Evolutionary conservation across 2,888 invertebrate species (phyloP), one percentile per base, ranked within the genome.

Genomic region (Drepana falcataria): DNA sequence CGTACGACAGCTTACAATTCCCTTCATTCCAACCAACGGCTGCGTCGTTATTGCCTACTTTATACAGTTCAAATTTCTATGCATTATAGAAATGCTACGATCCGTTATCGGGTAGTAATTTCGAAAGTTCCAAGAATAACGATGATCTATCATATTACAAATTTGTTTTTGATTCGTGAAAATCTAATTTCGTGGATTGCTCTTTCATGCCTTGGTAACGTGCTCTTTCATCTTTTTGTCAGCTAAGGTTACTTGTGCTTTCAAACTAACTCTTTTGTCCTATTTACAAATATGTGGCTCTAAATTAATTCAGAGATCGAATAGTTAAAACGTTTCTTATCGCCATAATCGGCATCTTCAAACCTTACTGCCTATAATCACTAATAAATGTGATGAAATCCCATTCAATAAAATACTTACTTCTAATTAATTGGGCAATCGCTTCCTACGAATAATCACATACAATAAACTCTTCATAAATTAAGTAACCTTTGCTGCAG

Each of bases 161-260:
- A 84, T 83, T 85, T 80, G 83, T 85, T 82, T 85, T 83, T 85
- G 84, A 87, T 88, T 89, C 81, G 80, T 83, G 79, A 83, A 87
- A 87, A 82, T 86, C 82, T 82, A 83, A 86, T 85, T 84, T 77
- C 60, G 79, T 77, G 72, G 77, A 75, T 76, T 69, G 62, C 67
- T 71, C 72, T 82, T 81, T 79, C 74, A 74, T 75, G 73, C 78
- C 75, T 69, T 61, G 69, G 62, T 69, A 61, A 65, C 65, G 66
- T 63, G 64, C 63, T 67, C 79, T 85, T 83, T 82, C 79, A 83
- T 83, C 81, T 80, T 76, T 61, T 52, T 44, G 55, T 53, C 53
- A 72, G 67, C 61, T 76, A 63, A 60, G 57, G 63, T 78, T 78
- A 73, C 77, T 56, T 61, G 59, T 53, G 59, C 69, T 21, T 21